A percentile compares a stretch with the other conserved stretches of the same genome.
phyloP scores from a whole-genome alignment of 2,797 vertebrate species.

The Chloroceryle amazona region DNA sequence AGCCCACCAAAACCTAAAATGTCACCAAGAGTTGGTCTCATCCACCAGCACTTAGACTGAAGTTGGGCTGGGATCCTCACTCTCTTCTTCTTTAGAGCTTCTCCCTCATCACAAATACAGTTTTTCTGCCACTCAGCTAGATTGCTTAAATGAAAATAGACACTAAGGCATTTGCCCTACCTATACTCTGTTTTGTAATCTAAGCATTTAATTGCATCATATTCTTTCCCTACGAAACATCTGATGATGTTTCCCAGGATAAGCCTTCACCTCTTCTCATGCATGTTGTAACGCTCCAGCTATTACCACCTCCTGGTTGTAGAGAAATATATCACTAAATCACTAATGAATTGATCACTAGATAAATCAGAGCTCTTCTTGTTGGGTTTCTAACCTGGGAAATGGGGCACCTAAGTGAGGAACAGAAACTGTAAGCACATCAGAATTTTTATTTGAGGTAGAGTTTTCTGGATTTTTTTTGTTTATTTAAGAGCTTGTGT shows the following conservation, averaged over 20 bases:
- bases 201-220: not conserved
- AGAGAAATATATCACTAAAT: not conserved
- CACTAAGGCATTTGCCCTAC: not conserved
- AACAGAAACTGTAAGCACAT: not conserved
- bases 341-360: not conserved
- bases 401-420: not conserved
- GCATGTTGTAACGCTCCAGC: not conserved
- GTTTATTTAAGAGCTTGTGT: not conserved
- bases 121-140: not conserved
- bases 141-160: not conserved
- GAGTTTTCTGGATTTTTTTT: not conserved
- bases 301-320: not conserved
- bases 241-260: not conserved
- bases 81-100: not conserved
- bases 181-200: constrained; percentile 9
- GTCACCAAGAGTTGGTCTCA: not conserved
- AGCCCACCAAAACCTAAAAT: not conserved
- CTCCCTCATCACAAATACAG: not conserved
- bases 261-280: not conserved
- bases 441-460: not conserved
- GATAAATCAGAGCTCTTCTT: not conserved
- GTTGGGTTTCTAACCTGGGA: not conserved
- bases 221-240: not conserved
- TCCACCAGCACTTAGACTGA: not conserved
- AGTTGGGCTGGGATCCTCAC: not conserved